Conservation (phyloP, 2,113 vertebrate genomes). For the Cacatua alba region DNA sequence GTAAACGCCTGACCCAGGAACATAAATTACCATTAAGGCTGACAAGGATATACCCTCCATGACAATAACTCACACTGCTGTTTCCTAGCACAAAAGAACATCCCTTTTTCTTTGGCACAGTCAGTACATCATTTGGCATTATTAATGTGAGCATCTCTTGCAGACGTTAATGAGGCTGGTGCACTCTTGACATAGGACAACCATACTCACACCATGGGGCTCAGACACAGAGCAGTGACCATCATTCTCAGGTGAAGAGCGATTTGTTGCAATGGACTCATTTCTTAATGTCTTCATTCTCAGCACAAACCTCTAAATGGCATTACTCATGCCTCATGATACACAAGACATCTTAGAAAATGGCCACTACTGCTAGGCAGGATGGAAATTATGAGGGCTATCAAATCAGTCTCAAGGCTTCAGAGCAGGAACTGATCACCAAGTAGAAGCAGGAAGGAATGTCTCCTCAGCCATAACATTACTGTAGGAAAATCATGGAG, state of each 20-base stretch:
- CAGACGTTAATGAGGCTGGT: not conserved
- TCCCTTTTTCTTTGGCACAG: conserved; percentile 18
- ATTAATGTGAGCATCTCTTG: not conserved
- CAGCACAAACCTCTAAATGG: not conserved
- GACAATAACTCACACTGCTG: conserved; percentile 6
- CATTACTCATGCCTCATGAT: not conserved
- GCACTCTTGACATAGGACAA: not conserved
- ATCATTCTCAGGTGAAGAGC: not conserved
- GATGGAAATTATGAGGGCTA: not conserved
- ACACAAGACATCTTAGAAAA: not conserved
- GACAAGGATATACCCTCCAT: conserved; percentile 48
- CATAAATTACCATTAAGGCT: conserved; percentile 37
- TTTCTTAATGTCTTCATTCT: conserved; percentile 1
- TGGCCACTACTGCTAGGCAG: not conserved
- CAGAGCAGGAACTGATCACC: not conserved
- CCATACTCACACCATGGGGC: not conserved
- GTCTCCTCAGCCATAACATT: not conserved
- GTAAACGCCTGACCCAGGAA: conserved; percentile 25
- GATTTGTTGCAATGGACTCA: not conserved
- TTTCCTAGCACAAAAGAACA: conserved; percentile 22
- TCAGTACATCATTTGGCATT: not conserved
- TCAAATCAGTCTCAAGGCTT: not conserved
- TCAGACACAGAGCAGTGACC: not conserved
- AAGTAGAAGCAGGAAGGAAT: not conserved
- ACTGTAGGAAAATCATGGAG: not conserved